Evolutionary conservation across 1,140 invertebrate species (phyloP), one percentile per base, ranked within the genome.

Genomic region (Aphaenogaster floridana): DNA sequence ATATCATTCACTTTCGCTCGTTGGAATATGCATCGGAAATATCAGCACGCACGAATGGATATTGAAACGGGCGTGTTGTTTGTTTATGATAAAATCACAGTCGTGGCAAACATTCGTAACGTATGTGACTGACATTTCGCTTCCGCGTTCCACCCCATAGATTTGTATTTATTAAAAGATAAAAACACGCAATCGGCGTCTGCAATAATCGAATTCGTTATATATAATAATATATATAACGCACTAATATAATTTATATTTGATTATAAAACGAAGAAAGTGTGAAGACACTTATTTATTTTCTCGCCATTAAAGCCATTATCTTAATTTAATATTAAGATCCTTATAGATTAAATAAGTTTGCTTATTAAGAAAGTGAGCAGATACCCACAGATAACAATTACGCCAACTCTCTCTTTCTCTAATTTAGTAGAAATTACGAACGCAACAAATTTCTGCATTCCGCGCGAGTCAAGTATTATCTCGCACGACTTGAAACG

Each of bases 1-100:
- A 21, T 68, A 48, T 77, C 71, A 42, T 64, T 42, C 39, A 50
- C 80, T 84, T 84, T 84, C 54, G 80, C 68, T 61, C 52, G 17
- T 84, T 39, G 36, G 8, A 69, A 81, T 54, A 61, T 28, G 61
- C 34, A 52, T 21, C 36, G 15, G 50, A 81, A 57, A 71, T 54
- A 71, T 54, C 34, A 42, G 3, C 15, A 21, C 13, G 54, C 48
- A 63, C 64, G 66, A 45, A 45, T 15, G 21, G 21, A 45, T 6
- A 71, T 57, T 36, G 50, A 57, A 71, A 81, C 34, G 39, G 48
- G 50, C 54, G 63, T 50, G 45, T 74, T 54, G 57, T 57, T 50
- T 42, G 45, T 63, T 76, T 50, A 57, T 11, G 48, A 84, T 61
- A 74, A 84, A 48, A 54, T 69, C 48, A 42, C 64, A 13, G 68